Percentiles rank a stretch among this genome's conserved stretches.
phyloP scores from a whole-genome alignment of 2,888 invertebrate species.

The Cheilosia soror region DNA sequence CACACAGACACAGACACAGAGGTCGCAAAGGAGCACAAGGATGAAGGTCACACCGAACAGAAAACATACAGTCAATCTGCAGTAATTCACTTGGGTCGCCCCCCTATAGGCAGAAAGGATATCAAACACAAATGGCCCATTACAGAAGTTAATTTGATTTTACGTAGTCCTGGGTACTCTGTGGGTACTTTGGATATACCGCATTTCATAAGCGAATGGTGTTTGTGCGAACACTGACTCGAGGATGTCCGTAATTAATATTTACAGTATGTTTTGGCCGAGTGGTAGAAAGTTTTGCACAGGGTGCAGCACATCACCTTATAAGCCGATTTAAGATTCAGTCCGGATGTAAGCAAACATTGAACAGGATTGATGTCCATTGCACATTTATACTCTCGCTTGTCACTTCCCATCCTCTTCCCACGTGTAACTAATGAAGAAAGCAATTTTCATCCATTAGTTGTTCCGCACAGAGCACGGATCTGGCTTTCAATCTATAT shows the following conservation, averaged over 20 bases:
- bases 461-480: conserved; percentile 17
- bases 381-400: background rate
- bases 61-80: conserved; percentile 66
- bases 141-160: conserved; percentile 72
- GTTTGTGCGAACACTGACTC: conserved; percentile 20
- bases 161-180: conserved; percentile 65
- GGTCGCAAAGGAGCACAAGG: background rate
- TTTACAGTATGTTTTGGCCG: conserved; percentile 5
- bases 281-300: background rate
- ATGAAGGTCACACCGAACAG: conserved; percentile 49
- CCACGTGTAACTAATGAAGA: background rate
- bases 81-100: conserved; percentile 59
- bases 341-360: background rate
- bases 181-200: background rate
- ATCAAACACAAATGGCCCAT: conserved; percentile 71
- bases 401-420: background rate
- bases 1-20: conserved; percentile 23
- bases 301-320: background rate
- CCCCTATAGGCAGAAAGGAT: conserved; percentile 62
- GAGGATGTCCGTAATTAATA: conserved; percentile 44
- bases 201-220: conserved; percentile 49
- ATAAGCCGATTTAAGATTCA: too few relatives aligned
- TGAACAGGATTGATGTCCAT: background rate
- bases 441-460: conserved; percentile 51
- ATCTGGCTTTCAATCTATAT: conserved; percentile 48